phyloP scores from a whole-genome alignment of 2,113 vertebrate species.

The Fulica atra region DNA sequence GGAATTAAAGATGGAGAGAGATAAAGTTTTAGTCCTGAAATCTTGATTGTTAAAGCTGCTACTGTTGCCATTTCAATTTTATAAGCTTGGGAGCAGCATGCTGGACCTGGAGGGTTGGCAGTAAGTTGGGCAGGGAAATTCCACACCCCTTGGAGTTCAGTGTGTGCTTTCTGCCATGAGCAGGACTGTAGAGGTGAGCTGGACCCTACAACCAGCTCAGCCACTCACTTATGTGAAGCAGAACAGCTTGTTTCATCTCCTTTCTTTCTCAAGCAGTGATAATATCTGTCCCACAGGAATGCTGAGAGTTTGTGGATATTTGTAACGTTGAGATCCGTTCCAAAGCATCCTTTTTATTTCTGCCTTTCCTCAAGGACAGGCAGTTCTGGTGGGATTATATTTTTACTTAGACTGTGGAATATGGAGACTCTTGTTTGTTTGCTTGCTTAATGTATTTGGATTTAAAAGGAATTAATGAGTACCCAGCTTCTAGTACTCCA shows the following conservation, averaged over 20 bases:
- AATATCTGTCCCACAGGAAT: slow-evolving; percentile 14
- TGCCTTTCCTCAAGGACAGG: neutral
- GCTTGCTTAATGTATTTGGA: neutral
- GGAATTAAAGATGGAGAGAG: neutral
- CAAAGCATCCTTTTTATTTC: neutral
- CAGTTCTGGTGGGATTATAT: neutral
- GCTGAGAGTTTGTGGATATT: slow-evolving; percentile 13
- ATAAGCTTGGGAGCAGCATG: neutral
- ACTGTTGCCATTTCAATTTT: neutral
- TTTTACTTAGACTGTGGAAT: neutral
- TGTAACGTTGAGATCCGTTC: neutral
- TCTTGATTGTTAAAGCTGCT: neutral
- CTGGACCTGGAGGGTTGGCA: neutral
- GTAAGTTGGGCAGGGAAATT: neutral
- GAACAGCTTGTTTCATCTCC: neutral
- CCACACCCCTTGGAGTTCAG: neutral
- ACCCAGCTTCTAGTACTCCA: neutral
- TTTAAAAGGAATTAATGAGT: neutral
- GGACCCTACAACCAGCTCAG: neutral
- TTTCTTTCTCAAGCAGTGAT: neutral
- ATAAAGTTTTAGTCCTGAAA: neutral
- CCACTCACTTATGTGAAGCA: neutral
- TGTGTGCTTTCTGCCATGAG: neutral
- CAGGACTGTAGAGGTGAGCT: neutral
- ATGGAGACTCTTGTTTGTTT: neutral